These are phyloP conservation scores for Brotogeris chrysoptera DNA, from an alignment of 2,797 vertebrate genomes.

Conservation along the genomic window DNA sequence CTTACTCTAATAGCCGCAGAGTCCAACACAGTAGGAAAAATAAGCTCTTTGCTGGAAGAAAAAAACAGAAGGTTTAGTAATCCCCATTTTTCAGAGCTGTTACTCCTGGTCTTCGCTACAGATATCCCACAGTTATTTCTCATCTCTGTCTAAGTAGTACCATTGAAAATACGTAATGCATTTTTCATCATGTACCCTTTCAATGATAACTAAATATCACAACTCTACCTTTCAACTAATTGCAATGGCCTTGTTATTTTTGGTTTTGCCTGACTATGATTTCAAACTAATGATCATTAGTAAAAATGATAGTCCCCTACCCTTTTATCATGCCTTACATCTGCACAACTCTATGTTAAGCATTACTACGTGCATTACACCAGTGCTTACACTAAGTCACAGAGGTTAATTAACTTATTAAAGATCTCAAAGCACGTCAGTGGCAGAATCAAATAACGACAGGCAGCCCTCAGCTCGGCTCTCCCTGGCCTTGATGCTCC, in stretches of 20 bases:
- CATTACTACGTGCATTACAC: constrained; percentile 32
- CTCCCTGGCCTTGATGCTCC: background rate
- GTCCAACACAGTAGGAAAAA: background rate
- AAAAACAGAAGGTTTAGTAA: background rate
- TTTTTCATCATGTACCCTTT: constrained; percentile 51
- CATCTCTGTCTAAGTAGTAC: background rate
- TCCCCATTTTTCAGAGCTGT: background rate
- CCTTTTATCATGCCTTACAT: constrained; percentile 46
- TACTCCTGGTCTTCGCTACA: background rate
- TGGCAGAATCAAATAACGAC: background rate
- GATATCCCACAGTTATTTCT: background rate
- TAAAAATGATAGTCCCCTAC: constrained; percentile 36
- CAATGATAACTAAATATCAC: constrained; percentile 39
- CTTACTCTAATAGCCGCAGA: background rate
- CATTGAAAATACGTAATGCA: constrained; percentile 12
- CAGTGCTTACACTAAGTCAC: constrained; percentile 44
- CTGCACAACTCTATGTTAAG: background rate
- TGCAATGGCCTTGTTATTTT: constrained; percentile 52
- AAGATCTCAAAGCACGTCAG: background rate
- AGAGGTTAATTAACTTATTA: constrained; percentile 60
- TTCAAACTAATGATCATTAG: constrained; percentile 46
- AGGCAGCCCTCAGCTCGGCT: background rate
- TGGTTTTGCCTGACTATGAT: constrained; percentile 42
- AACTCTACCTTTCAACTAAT: constrained; percentile 31
- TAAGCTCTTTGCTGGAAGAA: background rate